A percentile compares a stretch with the other conserved stretches of the same genome.
phyloP scores from a whole-genome alignment of 1,140 invertebrate genomes.

The Drosophila funebris region DNA sequence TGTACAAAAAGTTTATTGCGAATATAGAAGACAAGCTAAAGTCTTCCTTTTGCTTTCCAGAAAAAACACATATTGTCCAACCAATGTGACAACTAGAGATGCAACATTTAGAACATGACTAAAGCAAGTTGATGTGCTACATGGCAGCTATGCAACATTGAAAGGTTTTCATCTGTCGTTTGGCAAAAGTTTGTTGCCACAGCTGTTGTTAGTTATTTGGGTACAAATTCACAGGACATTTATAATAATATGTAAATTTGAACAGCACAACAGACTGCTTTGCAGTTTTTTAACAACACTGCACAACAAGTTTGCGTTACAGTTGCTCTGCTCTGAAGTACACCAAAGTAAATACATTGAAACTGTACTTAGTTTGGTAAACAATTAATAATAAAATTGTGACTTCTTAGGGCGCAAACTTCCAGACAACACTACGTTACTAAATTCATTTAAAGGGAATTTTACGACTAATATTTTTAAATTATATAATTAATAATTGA shows the following conservation, averaged over 20 bases:
- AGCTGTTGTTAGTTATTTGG: constrained; percentile 4
- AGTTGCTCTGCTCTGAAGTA: too few relatives aligned
- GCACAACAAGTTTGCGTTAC: background rate
- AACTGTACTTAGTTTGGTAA: too few relatives aligned
- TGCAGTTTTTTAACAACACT: background rate
- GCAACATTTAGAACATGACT: background rate
- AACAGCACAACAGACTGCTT: background rate
- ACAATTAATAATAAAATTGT: too few relatives aligned
- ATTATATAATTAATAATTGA: too few relatives aligned
- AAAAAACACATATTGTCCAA: background rate
- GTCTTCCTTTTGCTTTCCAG: too few relatives aligned
- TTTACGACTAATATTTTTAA: too few relatives aligned
- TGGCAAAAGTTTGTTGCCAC: background rate
- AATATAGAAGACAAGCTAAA: too few relatives aligned
- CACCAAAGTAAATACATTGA: too few relatives aligned
- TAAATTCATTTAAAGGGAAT: too few relatives aligned
- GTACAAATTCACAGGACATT: background rate
- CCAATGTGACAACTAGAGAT: background rate
- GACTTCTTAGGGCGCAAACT: too few relatives aligned
- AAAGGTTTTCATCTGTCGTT: background rate
- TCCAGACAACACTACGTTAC: too few relatives aligned
- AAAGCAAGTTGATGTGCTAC: background rate
- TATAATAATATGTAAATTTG: constrained; percentile 12
- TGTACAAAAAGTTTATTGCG: too few relatives aligned
- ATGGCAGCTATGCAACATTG: background rate